Conservation (phyloP, 2,113 vertebrate species). For the Pionites leucogaster region DNA sequence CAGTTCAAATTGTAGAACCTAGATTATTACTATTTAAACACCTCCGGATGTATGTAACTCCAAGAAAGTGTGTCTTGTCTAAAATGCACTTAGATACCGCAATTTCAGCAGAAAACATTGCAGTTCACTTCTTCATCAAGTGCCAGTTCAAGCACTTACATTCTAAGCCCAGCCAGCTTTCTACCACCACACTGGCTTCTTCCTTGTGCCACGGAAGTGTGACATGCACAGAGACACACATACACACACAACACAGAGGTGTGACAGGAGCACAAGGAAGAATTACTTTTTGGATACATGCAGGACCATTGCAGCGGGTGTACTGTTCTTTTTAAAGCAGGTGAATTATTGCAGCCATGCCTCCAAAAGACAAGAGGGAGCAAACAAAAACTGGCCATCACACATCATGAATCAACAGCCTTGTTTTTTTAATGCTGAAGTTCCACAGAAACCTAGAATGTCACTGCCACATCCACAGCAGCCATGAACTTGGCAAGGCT, state of each 20-base stretch:
- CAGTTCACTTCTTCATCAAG: background rate
- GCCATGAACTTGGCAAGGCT: background rate
- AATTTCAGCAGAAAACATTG: background rate
- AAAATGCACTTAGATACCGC: background rate
- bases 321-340: background rate
- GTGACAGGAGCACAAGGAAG: background rate
- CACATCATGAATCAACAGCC: background rate
- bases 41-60: background rate
- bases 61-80: background rate
- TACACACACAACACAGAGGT: accelerated
- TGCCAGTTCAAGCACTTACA: background rate
- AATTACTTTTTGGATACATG: accelerated
- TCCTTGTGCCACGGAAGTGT: background rate
- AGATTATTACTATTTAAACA: background rate
- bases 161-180: background rate
- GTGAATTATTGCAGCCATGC: background rate
- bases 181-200: background rate
- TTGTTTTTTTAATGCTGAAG: background rate
- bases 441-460: background rate
- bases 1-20: background rate
- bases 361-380: background rate
- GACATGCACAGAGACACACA: background rate
- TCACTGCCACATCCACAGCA: background rate
- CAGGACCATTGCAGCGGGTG: accelerated
- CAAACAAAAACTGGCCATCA: background rate